phyloP scores from a whole-genome alignment of 2,113 vertebrate genomes.

The Gulo gulo region DNA sequence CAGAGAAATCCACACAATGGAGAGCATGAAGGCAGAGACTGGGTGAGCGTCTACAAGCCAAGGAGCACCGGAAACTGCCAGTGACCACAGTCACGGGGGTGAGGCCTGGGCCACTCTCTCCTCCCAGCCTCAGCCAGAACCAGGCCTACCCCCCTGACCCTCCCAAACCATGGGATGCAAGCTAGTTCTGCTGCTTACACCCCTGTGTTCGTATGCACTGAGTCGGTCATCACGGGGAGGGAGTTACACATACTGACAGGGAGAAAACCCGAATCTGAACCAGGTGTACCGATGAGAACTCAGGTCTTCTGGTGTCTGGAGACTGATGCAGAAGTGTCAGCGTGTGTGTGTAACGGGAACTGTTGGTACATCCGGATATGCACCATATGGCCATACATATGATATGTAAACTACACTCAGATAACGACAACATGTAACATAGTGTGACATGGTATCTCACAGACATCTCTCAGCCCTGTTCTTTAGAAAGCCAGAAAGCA shows the following conservation, averaged over 20 bases:
- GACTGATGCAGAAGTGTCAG: neutral
- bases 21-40: neutral
- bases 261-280: neutral
- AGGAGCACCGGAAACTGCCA: neutral
- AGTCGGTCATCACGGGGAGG: neutral
- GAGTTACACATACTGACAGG: neutral
- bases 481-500: neutral
- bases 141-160: neutral
- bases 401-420: no score
- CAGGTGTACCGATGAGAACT: neutral
- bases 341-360: no score
- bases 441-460: neutral
- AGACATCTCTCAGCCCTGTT: neutral
- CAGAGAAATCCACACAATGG: rapidly evolving
- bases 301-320: neutral
- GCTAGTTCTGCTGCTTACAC: neutral
- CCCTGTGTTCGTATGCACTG: neutral
- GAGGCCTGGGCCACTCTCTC: no score
- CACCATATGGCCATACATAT: rapidly evolving
- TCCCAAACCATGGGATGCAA: neutral
- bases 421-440: neutral
- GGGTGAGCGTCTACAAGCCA: neutral
- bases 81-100: no score
- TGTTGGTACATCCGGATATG: rapidly evolving
- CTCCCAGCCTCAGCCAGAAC: neutral